Conservation (phyloP, 2,888 invertebrate species). For the Drosophila formosana region DNA sequence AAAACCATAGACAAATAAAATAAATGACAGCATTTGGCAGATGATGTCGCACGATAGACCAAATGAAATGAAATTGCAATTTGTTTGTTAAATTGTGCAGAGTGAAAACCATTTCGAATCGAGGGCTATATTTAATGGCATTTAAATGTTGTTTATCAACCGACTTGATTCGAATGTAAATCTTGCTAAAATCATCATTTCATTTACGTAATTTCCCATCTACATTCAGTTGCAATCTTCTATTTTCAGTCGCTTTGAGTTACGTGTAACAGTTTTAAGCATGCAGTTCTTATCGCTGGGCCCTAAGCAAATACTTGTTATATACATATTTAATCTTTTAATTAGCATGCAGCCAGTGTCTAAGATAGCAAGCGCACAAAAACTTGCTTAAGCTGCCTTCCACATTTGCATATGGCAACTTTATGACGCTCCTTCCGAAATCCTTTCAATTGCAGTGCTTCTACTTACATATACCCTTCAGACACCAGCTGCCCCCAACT, state of each 20-base stretch:
- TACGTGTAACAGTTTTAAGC: neutral
- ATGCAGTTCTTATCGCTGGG: conserved; percentile 4
- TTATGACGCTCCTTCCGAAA: conserved; percentile 1
- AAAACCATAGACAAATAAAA: neutral
- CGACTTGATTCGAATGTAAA: neutral
- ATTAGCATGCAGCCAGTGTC: conserved; percentile 28
- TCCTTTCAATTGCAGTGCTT: conserved; percentile 13
- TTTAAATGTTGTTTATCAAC: conserved; percentile 7
- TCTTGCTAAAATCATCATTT: no score
- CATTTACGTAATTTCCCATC: no score
- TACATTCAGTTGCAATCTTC: neutral
- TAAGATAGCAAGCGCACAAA: neutral
- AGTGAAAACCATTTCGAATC: neutral
- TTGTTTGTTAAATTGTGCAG: conserved; percentile 16
- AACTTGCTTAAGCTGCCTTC: conserved; percentile 13
- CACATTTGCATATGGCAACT: conserved; percentile 10
- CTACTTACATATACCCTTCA: neutral
- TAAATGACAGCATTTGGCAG: conserved; percentile 1
- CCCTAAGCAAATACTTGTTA: conserved; percentile 8
- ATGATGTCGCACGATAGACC: neutral
- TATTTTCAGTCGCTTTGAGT: neutral
- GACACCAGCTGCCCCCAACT: neutral
- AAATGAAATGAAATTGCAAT: conserved; percentile 2
- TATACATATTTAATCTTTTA: conserved; percentile 39
- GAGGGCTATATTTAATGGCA: neutral